Base-by-base conservation (phyloP, 2,113 vertebrate genomes). In the Picathartes gymnocephalus region DNA sequence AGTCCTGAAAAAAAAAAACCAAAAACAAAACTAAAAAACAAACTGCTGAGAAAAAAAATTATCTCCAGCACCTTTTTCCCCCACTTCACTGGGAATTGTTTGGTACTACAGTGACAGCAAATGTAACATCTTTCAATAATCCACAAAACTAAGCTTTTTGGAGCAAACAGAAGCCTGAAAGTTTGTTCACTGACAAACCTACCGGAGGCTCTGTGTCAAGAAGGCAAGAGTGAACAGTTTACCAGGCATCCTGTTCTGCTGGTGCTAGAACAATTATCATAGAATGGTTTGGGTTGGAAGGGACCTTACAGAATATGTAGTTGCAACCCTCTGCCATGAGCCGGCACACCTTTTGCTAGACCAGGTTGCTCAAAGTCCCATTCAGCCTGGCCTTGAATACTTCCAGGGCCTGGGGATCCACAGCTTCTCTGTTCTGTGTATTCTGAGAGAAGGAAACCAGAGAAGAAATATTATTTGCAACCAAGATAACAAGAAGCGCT, bases 251-350 rank as follows among this genome's bases (percentile, higher is more conserved):
- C 31, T n/a, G 7, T 11, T 54, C 51, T 87, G n/a, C 23, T 76
- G n/a, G 7, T 61, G 11, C 15, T 47, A 68, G 37, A 51, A 40
- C 15, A 1, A 0, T 13, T 13, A 35, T 4, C 53, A 60, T 3
- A 47, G 14, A 76, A 54, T 15, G 10, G 44, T 68, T n/a, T 60
- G 30, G 53, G 5, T 19, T 31, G 40, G 21, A 76, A 61, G 9
- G 30, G 21, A 45, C 39, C 17, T 54, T 54, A 61, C 3, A 54
- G 35, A 50, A 19, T 11, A 48, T 6, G 27, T 17, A 37, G 30
- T 31, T 54, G 21, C 61, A 74, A 19, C 6, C n/a, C 11, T 45
- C 16, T n/a, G 48, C 7, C 25, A 47, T 16, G 9, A 24, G 39
- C 23, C 74, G 20, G 23, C 24, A 66, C 24, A 39, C 13, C 30